Evolutionary conservation across 1,140 invertebrate genomes (phyloP), one percentile per base, ranked within the genome.

Genomic region (Drosophila kurseongensis): DNA sequence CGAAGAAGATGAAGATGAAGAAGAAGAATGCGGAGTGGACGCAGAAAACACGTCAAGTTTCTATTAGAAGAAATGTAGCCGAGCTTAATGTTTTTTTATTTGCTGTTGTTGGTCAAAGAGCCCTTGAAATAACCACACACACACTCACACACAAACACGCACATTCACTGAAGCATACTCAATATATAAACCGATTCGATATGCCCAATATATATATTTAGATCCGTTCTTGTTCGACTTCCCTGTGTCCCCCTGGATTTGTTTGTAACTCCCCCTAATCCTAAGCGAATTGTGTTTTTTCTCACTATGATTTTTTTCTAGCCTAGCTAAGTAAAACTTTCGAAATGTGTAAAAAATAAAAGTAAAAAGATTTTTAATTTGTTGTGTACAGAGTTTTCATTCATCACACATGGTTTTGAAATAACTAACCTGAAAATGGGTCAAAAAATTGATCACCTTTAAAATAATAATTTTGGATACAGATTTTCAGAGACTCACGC

Each of bases 201-300:
- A 44, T 13, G 36, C 29, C 41, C 5, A 62, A 27, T 44, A 50
- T 65, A 35, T 69, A 23, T 32, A 42, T 35, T 23, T 42, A 41
- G 61, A 40, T 41, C 60, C 44, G 29, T 67, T 67, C 62, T 67
- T 52, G 62, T 68, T 66, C 18, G 38, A 41, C 29, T 12, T 18
- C 36, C 18, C 41, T 61, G 57, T 61, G 41, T 41, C 29, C 29
- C 59, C 57, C 57, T 45, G 61, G 61, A 61, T 47, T 65, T 65
- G 61, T 65, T 65, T 65, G 57, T 65, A 65, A 51, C 45, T 16
- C 45, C 60, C 63, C 18, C 9, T 41, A 41, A 14, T 40, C 61
- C 36, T 80, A 84, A 85, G 81, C 63, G 48, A 85, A 81, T 74
- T 85, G 77, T 84, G 81, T 84, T 85, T 80, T 65, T 75, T 75